These are phyloP conservation scores for Apaloderma vittatum DNA, from an alignment of 2,113 vertebrate species.

Conservation along the genomic window DNA sequence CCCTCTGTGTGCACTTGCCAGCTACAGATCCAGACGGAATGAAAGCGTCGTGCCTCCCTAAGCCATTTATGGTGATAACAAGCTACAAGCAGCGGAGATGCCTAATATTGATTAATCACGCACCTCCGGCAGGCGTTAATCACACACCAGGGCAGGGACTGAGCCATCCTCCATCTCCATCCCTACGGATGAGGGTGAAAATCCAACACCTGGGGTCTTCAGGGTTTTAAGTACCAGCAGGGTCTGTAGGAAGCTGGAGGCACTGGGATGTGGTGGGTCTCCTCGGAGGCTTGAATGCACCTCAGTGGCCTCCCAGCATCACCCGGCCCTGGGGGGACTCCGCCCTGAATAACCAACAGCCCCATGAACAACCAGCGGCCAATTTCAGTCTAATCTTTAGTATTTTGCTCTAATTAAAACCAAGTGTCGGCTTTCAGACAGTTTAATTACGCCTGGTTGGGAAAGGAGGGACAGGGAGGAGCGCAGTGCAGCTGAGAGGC, in stretches of 20 bases:
- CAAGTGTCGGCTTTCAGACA: conserved; percentile 74
- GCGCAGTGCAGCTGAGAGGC: background rate
- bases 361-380: conserved; percentile 61
- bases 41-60: background rate
- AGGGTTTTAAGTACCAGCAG: background rate
- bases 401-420: conserved; percentile 83
- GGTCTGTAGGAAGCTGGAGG: background rate
- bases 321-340: background rate
- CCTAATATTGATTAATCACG: background rate
- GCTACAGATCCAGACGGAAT: background rate
- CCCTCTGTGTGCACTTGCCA: accelerated
- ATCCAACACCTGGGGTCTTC: background rate
- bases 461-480: conserved; percentile 34
- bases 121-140: background rate
- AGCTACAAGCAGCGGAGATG: conserved; percentile 4
- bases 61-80: background rate
- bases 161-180: background rate
- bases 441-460: conserved; percentile 77
- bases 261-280: background rate
- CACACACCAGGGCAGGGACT: background rate
- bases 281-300: background rate
- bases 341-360: conserved; percentile 13
- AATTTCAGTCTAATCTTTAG: conserved; percentile 76
- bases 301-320: accelerated
- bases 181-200: accelerated